phyloP scores from a whole-genome alignment of 2,797 vertebrate species.

The Lophius americanus region DNA sequence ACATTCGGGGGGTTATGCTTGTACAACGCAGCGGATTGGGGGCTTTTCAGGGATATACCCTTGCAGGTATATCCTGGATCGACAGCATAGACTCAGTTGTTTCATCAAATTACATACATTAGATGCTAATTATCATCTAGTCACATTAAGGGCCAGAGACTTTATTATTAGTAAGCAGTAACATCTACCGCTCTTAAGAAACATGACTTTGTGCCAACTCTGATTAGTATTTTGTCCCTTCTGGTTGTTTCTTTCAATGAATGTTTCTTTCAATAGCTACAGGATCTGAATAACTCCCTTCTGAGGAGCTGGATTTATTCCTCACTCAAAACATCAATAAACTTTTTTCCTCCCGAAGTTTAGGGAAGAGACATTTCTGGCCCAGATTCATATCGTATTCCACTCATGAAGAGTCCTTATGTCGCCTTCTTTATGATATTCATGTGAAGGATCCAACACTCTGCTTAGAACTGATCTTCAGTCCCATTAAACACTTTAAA shows the following conservation, averaged over 20 bases:
- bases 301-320: slow-evolving; percentile 52
- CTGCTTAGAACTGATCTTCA: too few relatives aligned
- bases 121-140: neutral
- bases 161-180: neutral
- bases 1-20: too few relatives aligned
- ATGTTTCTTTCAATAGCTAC: slow-evolving; percentile 5
- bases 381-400: slow-evolving; percentile 30
- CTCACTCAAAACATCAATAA: slow-evolving; percentile 55
- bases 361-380: slow-evolving; percentile 25
- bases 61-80: too few relatives aligned
- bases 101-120: too few relatives aligned
- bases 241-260: slow-evolving; percentile 10
- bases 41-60: too few relatives aligned
- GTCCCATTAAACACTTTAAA: too few relatives aligned
- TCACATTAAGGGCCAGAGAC: too few relatives aligned
- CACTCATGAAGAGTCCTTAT: neutral
- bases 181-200: slow-evolving; percentile 8
- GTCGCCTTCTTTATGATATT: neutral
- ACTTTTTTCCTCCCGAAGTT: slow-evolving; percentile 40
- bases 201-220: slow-evolving; percentile 11
- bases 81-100: too few relatives aligned
- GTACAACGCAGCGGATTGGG: too few relatives aligned
- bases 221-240: neutral
- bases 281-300: slow-evolving; percentile 56
- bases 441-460: slow-evolving; percentile 4